These are phyloP conservation scores for Eristalis intricaria DNA, from an alignment of 2,888 invertebrate genomes.

Conservation along the genomic window DNA sequence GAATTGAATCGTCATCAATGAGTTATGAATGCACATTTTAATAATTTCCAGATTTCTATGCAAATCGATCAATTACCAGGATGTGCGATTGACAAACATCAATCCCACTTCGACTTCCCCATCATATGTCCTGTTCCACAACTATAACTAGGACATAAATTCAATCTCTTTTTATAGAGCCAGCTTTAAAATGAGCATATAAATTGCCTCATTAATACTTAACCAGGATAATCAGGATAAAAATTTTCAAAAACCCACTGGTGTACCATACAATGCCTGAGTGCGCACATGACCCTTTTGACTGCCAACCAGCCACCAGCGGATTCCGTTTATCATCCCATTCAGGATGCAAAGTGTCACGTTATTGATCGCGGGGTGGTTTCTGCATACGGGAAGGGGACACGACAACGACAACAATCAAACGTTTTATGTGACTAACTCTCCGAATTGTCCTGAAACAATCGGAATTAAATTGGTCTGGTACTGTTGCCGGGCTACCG, in stretches of 20 bases:
- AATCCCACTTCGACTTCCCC: slow-evolving; percentile 14
- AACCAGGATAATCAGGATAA: slow-evolving; percentile 59
- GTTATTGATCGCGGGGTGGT: slow-evolving; percentile 38
- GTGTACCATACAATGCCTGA: not conserved
- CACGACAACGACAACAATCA: not conserved
- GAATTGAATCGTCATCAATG: slow-evolving; percentile 11
- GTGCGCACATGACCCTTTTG: slow-evolving; percentile 8
- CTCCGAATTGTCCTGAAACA: slow-evolving; percentile 32
- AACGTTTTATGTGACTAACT: not conserved
- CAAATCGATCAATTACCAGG: slow-evolving; percentile 49
- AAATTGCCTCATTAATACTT: slow-evolving; percentile 64
- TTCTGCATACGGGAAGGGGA: slow-evolving; percentile 6
- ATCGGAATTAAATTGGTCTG: slow-evolving; percentile 29
- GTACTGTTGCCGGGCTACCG: slow-evolving; percentile 26
- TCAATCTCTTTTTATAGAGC: not conserved
- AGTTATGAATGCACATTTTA: slow-evolving; percentile 3
- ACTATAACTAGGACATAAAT: not conserved
- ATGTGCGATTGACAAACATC: slow-evolving; percentile 46
- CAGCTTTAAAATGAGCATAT: slow-evolving; percentile 42
- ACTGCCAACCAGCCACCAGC: not conserved
- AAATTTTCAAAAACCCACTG: slow-evolving; percentile 1
- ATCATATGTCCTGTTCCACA: not conserved
- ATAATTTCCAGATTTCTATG: slow-evolving; percentile 46
- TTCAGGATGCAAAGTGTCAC: slow-evolving; percentile 56
- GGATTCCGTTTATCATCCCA: slow-evolving; percentile 40